Evolutionary conservation across 2,888 invertebrate species (phyloP), one percentile per base, ranked within the genome.

Genomic region (Ormyrus nitidulus): DNA sequence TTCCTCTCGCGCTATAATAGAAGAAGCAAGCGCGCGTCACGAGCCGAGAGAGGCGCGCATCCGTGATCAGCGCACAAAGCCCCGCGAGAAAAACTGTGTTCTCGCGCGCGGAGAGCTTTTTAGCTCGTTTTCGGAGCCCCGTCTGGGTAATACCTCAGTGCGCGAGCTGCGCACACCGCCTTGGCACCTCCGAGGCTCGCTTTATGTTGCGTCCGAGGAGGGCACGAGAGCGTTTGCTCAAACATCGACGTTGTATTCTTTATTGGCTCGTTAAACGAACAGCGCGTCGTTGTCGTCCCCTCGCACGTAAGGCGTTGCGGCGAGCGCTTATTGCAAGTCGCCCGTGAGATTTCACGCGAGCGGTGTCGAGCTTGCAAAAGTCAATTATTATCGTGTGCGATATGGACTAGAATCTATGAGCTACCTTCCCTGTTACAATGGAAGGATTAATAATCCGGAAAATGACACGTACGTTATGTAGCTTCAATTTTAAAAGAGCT

Each of bases 221-320:
- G 8, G 48, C 1, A 34, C 46, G n/a, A 46, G 58, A 51, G 61
- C 46, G 53, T 44, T 68, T 69, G 61, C 13, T 79, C 69, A 74
- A 79, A 79, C 62, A 71, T 51, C 49, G 71, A 7, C 65, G 59
- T 61, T 59, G 34, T 66, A 71, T 76, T 71, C 71, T 80, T 80
- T 80, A 80, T 76, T 80, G 76, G 71, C 49, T 62, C 71, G 66
- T 75, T 80, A 80, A 70, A 70, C 74, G 51, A 70, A 53, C 10
- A 34, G 64, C 53, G 34, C 53, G 34, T 64, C 74, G 72, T 72
- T 54, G 58, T 64, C 51, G 48, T 8, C 46, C 8, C 61, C 19
- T 13, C 34, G 54, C 62, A 6, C 48, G 72, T 2, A 13, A 11
- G 56, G 34, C 34, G 19, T 34, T 13, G 44, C 44, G 51, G 48